Evolutionary conservation across 1,140 invertebrate species (phyloP), one percentile per base, ranked within the genome.

Genomic region (Drosophila teissieri): DNA sequence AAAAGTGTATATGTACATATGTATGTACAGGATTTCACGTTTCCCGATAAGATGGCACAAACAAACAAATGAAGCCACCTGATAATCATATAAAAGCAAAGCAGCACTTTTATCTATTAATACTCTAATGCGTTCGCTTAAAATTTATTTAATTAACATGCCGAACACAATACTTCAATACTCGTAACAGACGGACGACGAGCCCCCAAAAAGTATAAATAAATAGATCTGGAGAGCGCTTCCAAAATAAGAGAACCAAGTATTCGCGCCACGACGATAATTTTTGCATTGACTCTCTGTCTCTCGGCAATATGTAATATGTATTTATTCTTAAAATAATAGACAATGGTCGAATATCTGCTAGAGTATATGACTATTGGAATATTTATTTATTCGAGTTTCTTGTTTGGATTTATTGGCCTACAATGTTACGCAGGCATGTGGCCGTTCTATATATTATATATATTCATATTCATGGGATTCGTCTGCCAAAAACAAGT

Each of bases 171-270:
- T 14, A 39, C 15, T 19, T 10, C 42, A 19, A 55, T 14, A 39
- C 15, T 19, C 12, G 31, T 8, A 51, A 10, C 17, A 40, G 44
- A 37, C 31, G n/a, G 40, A n/a, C 17, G 72, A 76, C 73, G 61
- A 76, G 73, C 73, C 73, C 72, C 73, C 73, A 67, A 65, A 68
- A 39, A 19, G 15, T 70, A 69, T 67, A 74, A 75, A 53, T 65
- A 74, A 74, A 74, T 74, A 45, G 6, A 31, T 34, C 39, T 31
- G 39, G 15, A 48, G 49, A 54, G 60, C 27, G 49, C 12, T 44
- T 17, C 17, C 34, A 24, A 48, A 44, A 31, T 44, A 46, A 24
- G 73, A 57, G 51, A 56, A 54, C 44, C 31, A 55, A 63, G n/a
- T 52, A 24, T 52, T 65, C 17, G 22, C 52, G 46, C 36, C 10